Evolutionary conservation across 2,113 vertebrate species (phyloP).

Genomic region (Riparia riparia): DNA sequence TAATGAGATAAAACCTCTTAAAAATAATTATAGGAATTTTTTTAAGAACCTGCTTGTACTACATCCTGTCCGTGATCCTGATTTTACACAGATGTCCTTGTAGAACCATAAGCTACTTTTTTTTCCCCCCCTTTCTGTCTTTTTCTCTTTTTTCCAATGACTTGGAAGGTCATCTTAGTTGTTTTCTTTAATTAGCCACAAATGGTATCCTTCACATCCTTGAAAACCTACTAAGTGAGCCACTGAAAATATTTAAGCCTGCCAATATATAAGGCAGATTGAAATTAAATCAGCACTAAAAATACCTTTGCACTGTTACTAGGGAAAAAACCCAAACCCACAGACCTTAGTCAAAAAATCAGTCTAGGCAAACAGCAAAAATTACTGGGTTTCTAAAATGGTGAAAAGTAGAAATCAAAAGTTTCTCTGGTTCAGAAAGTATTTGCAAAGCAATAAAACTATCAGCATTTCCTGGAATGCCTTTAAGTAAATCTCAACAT

Average conservation of each 20-base stretch:
- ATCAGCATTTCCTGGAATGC: neutral
- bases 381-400: neutral
- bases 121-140: fast-evolving
- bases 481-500: neutral
- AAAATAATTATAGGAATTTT: neutral
- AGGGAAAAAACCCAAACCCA: neutral
- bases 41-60: neutral
- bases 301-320: neutral
- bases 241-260: neutral
- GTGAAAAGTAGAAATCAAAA: neutral
- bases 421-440: neutral
- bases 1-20: neutral
- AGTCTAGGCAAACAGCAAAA: neutral
- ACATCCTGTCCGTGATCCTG: neutral
- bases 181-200: neutral
- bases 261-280: neutral
- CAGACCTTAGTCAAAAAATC: neutral
- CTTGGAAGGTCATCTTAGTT: neutral
- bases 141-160: neutral
- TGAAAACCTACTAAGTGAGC: neutral
- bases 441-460: neutral
- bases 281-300: neutral
- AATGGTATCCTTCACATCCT: neutral
- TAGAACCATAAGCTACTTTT: neutral
- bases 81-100: neutral